These are phyloP conservation scores for Nannobrachium achirus DNA, from an alignment of 2,113 vertebrate genomes.

Conservation along the genomic window DNA sequence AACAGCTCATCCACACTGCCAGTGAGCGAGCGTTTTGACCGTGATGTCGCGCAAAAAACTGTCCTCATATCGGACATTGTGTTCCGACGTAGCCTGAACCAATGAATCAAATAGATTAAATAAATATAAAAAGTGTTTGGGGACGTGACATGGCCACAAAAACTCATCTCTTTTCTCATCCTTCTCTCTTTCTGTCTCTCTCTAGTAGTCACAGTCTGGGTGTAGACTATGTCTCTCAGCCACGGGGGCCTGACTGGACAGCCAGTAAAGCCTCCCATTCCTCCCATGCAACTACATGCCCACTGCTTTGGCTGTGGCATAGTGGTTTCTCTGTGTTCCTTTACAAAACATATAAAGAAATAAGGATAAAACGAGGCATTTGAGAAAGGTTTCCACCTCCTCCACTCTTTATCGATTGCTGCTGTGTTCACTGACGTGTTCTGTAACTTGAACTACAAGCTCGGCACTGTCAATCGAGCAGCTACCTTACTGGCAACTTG, in stretches of 20 bases:
- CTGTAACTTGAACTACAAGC: not conserved
- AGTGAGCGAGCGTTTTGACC: no score
- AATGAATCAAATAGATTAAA: no score
- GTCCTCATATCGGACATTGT: no score
- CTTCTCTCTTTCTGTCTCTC: not conserved
- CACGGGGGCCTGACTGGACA: not conserved
- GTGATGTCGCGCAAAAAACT: no score
- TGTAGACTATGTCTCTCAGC: slow-evolving; percentile 25
- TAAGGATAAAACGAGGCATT: slow-evolving; percentile 4
- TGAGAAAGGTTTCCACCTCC: slow-evolving; percentile 12
- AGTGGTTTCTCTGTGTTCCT: slow-evolving; percentile 35
- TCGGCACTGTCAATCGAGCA: no score
- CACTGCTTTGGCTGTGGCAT: not conserved
- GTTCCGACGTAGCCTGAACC: no score
- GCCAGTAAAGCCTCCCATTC: slow-evolving; percentile 25
- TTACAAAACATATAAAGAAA: slow-evolving; percentile 3
- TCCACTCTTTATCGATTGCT: slow-evolving; percentile 24
- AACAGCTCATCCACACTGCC: no score
- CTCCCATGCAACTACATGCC: slow-evolving; percentile 18
- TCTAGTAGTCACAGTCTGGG: not conserved
- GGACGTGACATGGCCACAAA: no score
- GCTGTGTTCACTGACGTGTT: slow-evolving; percentile 25
- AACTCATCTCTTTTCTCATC: no score
- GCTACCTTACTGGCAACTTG: not conserved
- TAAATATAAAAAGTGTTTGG: no score